Evolutionary conservation across 2,888 invertebrate species (phyloP), one percentile per base, ranked within the genome.

Genomic region (Cryptocheilus praepositus): DNA sequence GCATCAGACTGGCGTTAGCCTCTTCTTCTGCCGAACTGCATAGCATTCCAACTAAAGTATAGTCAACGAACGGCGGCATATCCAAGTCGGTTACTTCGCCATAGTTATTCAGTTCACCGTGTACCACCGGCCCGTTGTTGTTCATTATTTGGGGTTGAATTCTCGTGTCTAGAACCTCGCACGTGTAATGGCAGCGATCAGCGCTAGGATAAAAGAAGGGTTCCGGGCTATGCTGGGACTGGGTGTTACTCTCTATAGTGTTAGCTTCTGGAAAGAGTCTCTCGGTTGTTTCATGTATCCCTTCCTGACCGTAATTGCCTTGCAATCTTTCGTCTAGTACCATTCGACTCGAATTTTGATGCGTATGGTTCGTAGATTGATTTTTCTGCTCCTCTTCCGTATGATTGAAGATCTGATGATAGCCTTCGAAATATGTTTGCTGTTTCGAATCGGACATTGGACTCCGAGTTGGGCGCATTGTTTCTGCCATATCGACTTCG

Each of bases 1-100:
- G 60, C 18, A 84, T 52, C 25, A 84, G 66, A 28, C 49, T 72
- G 16, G 80, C 64, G 18, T 77, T 64, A n/a, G 61, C 11, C 36
- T 81, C 81, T 22, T 85, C 82, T 5, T 85, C 85, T 0, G 80
- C 76, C 15, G 88, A 80, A 68, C 82, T 86, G 74, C 86, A 89
- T 4, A 88, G 71, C 88, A 88, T 88, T 0, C 88, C 88, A 0
- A 89, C 86, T 16, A 88, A 77, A 0, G 89, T 88, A 64, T 88
- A 89, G 69, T 89, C 88, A 0, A 89, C 86, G 57, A 85, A 88
- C 0, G 86, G 83, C 2, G 88, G 86, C 18, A 87, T 25, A 44
- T 88, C 88, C 8, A 88, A 70, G 11, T 87, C 87, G 3, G 61
- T 22, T 1, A 84, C 83, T 19, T 85, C 84, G 0, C 70, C 75